Conservation (phyloP, 2,113 vertebrate species). For the Gymnarchus niloticus region DNA sequence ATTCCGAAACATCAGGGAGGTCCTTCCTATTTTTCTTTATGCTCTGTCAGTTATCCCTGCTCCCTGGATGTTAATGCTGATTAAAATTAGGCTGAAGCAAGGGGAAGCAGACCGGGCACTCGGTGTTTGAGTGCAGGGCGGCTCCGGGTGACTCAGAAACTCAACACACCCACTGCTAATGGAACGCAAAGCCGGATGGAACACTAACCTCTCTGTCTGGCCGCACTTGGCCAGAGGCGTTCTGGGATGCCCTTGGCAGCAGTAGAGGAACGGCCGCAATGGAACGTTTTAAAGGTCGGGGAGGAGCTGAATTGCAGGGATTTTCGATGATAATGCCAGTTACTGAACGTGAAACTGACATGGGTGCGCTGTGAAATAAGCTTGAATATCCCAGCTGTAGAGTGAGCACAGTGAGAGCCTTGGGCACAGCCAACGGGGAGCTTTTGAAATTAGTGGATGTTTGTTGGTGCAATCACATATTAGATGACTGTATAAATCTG, state of each 20-base stretch:
- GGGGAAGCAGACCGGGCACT: not conserved
- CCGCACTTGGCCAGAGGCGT: not conserved
- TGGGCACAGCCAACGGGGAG: not conserved
- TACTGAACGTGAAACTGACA: not conserved
- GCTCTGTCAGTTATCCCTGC: no score
- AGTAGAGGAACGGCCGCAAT: not conserved
- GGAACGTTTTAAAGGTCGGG: slow-evolving; percentile 6
- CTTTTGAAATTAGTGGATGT: not conserved
- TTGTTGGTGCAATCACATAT: not conserved
- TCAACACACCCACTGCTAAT: slow-evolving; percentile 5
- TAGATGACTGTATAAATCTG: not conserved
- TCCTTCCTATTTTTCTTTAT: not conserved
- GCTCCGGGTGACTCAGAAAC: slow-evolving; percentile 10
- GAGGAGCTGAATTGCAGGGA: not conserved
- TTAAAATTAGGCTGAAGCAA: not conserved
- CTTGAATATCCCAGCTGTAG: not conserved
- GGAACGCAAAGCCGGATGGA: not conserved
- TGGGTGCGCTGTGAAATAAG: no score
- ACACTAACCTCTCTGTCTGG: slow-evolving; percentile 13
- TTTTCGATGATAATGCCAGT: not conserved
- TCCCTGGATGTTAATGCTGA: not conserved
- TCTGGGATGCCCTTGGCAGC: slow-evolving; percentile 10
- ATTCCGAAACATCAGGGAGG: not conserved
- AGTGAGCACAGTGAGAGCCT: not conserved
- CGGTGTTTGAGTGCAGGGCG: not conserved